A percentile compares a stretch with the other conserved stretches of the same genome.
Evolutionary conservation across 1,140 invertebrate genomes (phyloP).

Genomic region (Plectrocnemia conspersa): DNA sequence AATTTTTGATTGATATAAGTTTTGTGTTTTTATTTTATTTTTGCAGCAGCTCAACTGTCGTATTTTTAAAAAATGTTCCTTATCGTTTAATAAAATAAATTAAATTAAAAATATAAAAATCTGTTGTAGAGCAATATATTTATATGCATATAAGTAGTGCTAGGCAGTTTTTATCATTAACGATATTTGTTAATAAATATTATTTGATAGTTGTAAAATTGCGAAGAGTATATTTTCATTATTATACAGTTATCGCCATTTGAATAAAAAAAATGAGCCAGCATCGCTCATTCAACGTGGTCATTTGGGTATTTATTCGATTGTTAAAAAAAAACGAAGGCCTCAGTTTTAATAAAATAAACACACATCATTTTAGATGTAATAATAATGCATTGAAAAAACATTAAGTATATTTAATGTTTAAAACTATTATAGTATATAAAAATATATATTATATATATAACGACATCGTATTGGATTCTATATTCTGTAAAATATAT

Average conservation of each 20-base stretch:
- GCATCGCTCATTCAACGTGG: no score
- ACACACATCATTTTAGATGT: constrained; percentile 32
- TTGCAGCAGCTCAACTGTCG: no score
- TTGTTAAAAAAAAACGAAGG: no score
- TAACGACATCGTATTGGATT: constrained; percentile 7
- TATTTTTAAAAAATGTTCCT: no score
- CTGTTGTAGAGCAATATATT: constrained; percentile 16
- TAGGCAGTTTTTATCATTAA: background rate
- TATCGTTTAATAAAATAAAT: no score
- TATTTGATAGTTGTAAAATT: constrained; percentile 1
- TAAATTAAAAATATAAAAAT: no score
- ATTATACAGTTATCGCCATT: no score
- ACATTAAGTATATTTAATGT: constrained; percentile 22
- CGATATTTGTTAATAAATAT: background rate
- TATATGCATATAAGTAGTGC: constrained; percentile 3
- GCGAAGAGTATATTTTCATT: no score
- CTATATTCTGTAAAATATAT: constrained; percentile 27
- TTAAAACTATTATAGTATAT: constrained; percentile 16
- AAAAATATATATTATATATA: constrained; percentile 4
- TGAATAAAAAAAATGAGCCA: no score
- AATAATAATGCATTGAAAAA: constrained; percentile 12
- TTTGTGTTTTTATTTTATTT: no score
- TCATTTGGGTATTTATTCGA: no score
- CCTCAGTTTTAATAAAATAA: constrained; percentile 22
- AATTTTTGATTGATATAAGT: background rate